These are phyloP conservation scores for Anisognathus igniventris DNA, from an alignment of 2,797 vertebrate genomes.

Conservation along the genomic window DNA sequence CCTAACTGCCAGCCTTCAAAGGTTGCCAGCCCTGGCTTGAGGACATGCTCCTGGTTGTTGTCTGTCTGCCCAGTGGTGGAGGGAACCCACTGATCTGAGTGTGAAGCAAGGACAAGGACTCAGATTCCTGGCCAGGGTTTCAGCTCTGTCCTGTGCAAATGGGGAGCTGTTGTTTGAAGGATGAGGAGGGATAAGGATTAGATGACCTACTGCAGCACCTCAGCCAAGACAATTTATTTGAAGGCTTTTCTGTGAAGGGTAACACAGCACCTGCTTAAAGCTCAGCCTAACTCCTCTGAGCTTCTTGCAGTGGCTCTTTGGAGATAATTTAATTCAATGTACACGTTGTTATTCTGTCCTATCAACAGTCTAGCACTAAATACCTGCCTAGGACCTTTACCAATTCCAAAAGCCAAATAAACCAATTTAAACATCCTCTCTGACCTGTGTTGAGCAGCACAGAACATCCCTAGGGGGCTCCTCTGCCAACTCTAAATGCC, in stretches of 20 bases:
- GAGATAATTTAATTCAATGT: neutral
- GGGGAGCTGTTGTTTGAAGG: neutral
- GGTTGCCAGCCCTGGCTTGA: neutral
- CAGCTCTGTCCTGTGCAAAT: neutral
- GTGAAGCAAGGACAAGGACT: neutral
- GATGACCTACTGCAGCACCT: neutral
- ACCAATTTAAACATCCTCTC: neutral
- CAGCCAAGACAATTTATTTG: neutral
- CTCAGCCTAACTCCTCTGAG: neutral
- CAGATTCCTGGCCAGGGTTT: neutral
- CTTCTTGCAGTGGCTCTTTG: neutral
- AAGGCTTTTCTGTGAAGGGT: neutral
- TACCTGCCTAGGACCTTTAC: neutral
- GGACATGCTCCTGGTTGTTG: neutral
- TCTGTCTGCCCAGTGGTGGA: neutral
- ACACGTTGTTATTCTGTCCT: neutral
- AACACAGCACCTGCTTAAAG: neutral
- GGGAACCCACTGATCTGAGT: neutral
- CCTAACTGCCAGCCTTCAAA: neutral
- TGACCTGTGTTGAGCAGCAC: neutral
- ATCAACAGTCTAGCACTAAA: neutral
- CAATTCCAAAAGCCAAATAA: neutral
- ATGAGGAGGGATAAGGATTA: neutral
- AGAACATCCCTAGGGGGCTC: neutral
- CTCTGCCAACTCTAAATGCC: neutral